Evolutionary conservation across 2,888 invertebrate genomes (phyloP), one percentile per base, ranked within the genome.

Genomic region (Scaptomyza cyrtandrae): DNA sequence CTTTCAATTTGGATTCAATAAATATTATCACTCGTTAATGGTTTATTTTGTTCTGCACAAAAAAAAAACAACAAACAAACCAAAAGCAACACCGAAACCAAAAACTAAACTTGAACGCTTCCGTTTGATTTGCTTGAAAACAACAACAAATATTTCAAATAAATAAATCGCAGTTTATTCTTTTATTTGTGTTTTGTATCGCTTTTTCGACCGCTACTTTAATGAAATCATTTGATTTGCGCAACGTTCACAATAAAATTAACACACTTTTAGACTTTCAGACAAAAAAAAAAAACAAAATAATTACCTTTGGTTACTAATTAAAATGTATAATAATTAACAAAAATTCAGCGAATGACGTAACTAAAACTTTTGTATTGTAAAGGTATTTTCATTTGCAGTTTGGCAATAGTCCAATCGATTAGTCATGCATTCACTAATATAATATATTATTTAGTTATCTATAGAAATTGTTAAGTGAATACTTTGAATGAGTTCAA

Each of bases 41-140:
- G 37, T 24, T 50, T n/a, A n/a, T n/a, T n/a, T n/a, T n/a, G n/a
- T n/a, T n/a, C n/a, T n/a, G n/a, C n/a, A n/a, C n/a, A n/a, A n/a
- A n/a, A n/a, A n/a, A n/a, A n/a, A n/a, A n/a, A n/a, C n/a, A n/a
- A n/a, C n/a, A n/a, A n/a, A n/a, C n/a, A n/a, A n/a, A n/a, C n/a
- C n/a, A n/a, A n/a, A n/a, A n/a, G n/a, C n/a, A n/a, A n/a, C n/a
- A n/a, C n/a, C n/a, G n/a, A n/a, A n/a, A n/a, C 11, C 29, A 4
- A 29, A 73, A 71, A 37, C 45, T 41, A 49, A 81, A 66, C 62
- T 73, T 79, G 52, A 19, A 43, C 58, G 78, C 86, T 81, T 81
- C 81, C 81, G 88, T 85, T 81, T 81, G 75, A 83, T 83, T 83
- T 69, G 69, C 77, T 37, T 35, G 13, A 63, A 52, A 71, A 29